A percentile compares a stretch with the other conserved stretches of the same genome.
These are phyloP conservation scores for Silurus aristotelis DNA, from an alignment of 2,797 vertebrate genomes.

Conservation along the genomic window DNA sequence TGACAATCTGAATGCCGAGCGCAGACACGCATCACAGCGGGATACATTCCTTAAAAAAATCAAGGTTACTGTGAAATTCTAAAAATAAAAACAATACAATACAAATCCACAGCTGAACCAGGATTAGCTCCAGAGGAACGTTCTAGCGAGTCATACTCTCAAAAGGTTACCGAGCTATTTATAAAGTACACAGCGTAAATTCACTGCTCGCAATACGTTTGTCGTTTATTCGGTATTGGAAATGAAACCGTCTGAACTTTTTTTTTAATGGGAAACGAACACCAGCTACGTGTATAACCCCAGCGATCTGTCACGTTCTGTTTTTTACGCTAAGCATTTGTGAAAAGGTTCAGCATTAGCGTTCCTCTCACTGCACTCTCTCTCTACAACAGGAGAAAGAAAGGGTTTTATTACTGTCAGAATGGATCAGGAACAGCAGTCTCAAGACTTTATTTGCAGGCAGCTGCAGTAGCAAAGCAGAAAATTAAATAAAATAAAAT, in stretches of 20 bases:
- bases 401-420: constrained; percentile 13
- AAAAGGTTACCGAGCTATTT: neutral
- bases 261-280: neutral
- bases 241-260: neutral
- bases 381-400: neutral
- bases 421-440: constrained; percentile 6
- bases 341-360: neutral
- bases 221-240: neutral
- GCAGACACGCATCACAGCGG: neutral
- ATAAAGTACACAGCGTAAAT: neutral
- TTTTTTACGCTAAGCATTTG: neutral
- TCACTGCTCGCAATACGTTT: neutral
- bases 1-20: neutral
- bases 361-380: neutral
- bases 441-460: neutral
- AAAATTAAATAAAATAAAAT: neutral
- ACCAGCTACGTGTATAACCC: neutral
- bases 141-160: neutral
- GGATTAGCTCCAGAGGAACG: neutral
- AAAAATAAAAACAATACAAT: neutral
- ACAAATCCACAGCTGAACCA: neutral
- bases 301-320: neutral
- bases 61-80: neutral
- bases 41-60: neutral
- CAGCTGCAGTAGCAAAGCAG: constrained; percentile 12